These are phyloP conservation scores for Pyralis farinalis DNA, from an alignment of 2,888 invertebrate genomes.

Conservation along the genomic window DNA sequence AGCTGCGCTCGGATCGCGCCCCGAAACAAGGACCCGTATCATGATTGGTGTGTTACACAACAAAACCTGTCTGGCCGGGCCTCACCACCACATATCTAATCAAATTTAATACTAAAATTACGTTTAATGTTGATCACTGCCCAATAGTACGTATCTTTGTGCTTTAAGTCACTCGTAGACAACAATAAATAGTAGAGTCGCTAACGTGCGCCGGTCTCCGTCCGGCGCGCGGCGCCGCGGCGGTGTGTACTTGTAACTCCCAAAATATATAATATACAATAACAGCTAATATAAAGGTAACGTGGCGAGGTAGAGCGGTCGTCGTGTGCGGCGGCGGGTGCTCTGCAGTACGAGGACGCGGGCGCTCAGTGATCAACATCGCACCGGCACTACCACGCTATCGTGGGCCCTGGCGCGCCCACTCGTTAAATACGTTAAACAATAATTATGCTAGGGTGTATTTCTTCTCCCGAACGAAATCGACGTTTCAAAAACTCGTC, in stretches of 20 bases:
- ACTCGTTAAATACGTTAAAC: constrained; percentile 70
- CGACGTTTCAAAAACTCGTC: constrained; percentile 79
- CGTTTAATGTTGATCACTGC: constrained; percentile 81
- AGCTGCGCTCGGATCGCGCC: constrained; percentile 51
- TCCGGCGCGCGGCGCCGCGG: constrained; percentile 53
- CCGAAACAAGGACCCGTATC: constrained; percentile 71
- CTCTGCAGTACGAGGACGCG: not conserved
- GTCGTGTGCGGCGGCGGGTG: constrained; percentile 34
- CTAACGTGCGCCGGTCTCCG: constrained; percentile 59
- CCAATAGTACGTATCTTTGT: constrained; percentile 80
- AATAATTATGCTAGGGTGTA: constrained; percentile 77
- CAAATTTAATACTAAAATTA: constrained; percentile 77
- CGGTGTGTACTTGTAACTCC: constrained; percentile 73
- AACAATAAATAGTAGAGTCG: constrained; percentile 70
- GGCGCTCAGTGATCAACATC: constrained; percentile 73
- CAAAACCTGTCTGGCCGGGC: constrained; percentile 63
- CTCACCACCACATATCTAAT: constrained; percentile 65
- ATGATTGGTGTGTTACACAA: constrained; percentile 62
- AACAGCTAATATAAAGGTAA: constrained; percentile 77
- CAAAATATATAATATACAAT: constrained; percentile 77
- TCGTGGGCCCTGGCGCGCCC: constrained; percentile 56
- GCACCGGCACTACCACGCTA: constrained; percentile 70
- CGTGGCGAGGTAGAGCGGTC: constrained; percentile 74
- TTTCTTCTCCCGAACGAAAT: constrained; percentile 79
- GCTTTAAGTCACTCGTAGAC: constrained; percentile 75